phyloP scores from a whole-genome alignment of 2,888 invertebrate species.

The Protodeltote pygarga region DNA sequence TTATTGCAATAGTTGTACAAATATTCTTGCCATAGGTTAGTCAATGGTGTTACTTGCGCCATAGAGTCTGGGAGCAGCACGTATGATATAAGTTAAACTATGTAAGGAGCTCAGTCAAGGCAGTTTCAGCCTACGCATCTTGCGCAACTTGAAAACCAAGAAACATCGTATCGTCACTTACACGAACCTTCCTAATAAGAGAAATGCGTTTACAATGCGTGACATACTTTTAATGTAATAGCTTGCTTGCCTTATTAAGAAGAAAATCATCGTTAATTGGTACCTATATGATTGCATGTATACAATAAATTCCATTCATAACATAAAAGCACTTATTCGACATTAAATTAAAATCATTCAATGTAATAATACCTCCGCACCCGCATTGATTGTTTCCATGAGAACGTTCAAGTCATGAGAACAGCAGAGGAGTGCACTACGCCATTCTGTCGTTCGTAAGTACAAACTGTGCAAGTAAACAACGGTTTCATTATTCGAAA shows the following conservation, averaged over 20 bases:
- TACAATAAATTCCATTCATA: slow-evolving; percentile 35
- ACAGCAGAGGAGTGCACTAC: slow-evolving; percentile 65
- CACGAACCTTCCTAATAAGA: slow-evolving; percentile 6
- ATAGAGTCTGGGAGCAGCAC: slow-evolving; percentile 51
- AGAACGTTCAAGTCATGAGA: slow-evolving; percentile 76
- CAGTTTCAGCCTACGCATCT: slow-evolving; percentile 56
- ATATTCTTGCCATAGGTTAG: slow-evolving; percentile 17
- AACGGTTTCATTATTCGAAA: slow-evolving; percentile 48
- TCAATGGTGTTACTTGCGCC: slow-evolving; percentile 52
- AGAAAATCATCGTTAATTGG: slow-evolving; percentile 1
- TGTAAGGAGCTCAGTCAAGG: slow-evolving; percentile 61
- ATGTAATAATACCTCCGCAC: slow-evolving; percentile 67
- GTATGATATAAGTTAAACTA: slow-evolving; percentile 48
- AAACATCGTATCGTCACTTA: slow-evolving; percentile 16
- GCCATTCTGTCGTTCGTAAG: slow-evolving; percentile 55
- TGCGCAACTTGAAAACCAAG: slow-evolving; percentile 52
- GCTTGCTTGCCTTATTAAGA: neutral
- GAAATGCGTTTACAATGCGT: neutral
- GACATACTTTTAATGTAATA: neutral
- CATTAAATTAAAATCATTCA: slow-evolving; percentile 64
- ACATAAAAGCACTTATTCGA: slow-evolving; percentile 57
- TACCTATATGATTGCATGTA: slow-evolving; percentile 10
- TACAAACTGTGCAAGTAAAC: slow-evolving; percentile 51
- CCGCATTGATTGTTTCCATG: slow-evolving; percentile 80
- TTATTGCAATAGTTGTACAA: too few species aligned